These are phyloP conservation scores for Zenarchopterus dispar DNA, from an alignment of 2,797 vertebrate genomes.

Conservation along the genomic window DNA sequence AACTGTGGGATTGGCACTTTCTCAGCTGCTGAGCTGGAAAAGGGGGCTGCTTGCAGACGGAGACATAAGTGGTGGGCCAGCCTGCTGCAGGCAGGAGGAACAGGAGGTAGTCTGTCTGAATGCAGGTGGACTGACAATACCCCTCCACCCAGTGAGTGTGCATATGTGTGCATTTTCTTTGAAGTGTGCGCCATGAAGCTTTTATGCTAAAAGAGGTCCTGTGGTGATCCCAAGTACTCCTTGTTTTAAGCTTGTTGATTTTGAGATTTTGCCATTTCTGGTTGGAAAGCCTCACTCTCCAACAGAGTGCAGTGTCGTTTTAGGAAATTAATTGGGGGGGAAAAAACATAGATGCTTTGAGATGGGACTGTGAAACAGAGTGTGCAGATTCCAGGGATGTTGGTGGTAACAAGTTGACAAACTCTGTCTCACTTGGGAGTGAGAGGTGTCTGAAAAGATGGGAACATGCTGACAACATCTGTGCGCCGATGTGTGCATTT, in stretches of 20 bases:
- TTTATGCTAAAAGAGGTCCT: slow-evolving; percentile 28
- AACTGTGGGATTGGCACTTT: slow-evolving; percentile 93
- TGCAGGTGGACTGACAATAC: slow-evolving; percentile 68
- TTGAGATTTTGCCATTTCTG: slow-evolving; percentile 13
- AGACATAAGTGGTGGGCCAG: slow-evolving; percentile 72
- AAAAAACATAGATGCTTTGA: slow-evolving; percentile 44
- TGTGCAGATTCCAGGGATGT: slow-evolving; percentile 54
- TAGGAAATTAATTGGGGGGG: slow-evolving; percentile 49
- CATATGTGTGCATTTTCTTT: slow-evolving; percentile 13
- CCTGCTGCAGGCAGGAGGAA: slow-evolving; percentile 60
- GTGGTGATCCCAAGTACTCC: slow-evolving; percentile 13
- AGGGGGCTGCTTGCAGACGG: slow-evolving; percentile 78
- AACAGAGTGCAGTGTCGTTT: slow-evolving; percentile 34
- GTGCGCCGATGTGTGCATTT: slow-evolving; percentile 27
- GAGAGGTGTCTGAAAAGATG: slow-evolving; percentile 77
- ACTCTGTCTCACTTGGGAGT: slow-evolving; percentile 73
- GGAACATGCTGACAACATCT: slow-evolving; percentile 73
- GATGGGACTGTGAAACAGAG: slow-evolving; percentile 64
- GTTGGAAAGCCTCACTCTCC: slow-evolving; percentile 18
- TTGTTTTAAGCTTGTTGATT: slow-evolving; percentile 15
- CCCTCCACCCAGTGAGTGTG: slow-evolving; percentile 29
- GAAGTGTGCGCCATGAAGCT: slow-evolving; percentile 25
- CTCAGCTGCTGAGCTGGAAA: slow-evolving; percentile 92
- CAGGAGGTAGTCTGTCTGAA: slow-evolving; percentile 65
- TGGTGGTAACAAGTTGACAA: slow-evolving; percentile 75